Base-by-base conservation (phyloP, 2,888 invertebrate species). In the Anoplius nigerrimus region DNA sequence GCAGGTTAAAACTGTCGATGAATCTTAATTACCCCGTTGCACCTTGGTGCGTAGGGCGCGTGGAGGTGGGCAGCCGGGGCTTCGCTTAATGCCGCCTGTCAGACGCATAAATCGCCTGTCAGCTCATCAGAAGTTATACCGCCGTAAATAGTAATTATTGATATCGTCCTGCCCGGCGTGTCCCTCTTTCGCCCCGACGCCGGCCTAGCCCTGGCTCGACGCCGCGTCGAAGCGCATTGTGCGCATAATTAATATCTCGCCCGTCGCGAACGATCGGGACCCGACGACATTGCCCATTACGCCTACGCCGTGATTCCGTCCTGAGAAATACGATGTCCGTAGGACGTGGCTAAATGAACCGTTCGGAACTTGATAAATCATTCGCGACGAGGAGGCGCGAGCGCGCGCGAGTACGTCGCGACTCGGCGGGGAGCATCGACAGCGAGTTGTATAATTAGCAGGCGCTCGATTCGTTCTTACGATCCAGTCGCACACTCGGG, bases 121-220 rank as follows among this genome's bases (percentile, higher is more conserved):
- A 48, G 48, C 48, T 48, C 48, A 48, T 48, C 48, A 48, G 24
- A 67, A 72, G 71, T 72, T 67, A 72, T 67, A 71, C 66, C 67
- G 70, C 61, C 67, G 72, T 70, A 71, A 72, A 68, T 68, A 71
- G 71, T 71, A 71, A 71, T 72, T 72, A 72, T 72, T 72, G 71
- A 69, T 69, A 71, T 27, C 42, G 42, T 42, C 21, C 42, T 21
- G 34, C 20, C 55, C 34, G n/a, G 55, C 34, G 34, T 42, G 43
- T 56, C 42, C 48, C 48, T 48, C 48, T 48, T 48, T 48, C 48
- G n/a, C 4, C 8, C 2, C 48, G 42, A 18, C 11, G 18, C 6
- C 18, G 48, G 11, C 13, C 48, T n/a, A n/a, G n/a, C n/a, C n/a
- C n/a, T n/a, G n/a, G 48, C n/a, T 18, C 48, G 6, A 48, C 48